Evolutionary conservation across 2,888 invertebrate genomes (phyloP).

Genomic region (Spodoptera littoralis): DNA sequence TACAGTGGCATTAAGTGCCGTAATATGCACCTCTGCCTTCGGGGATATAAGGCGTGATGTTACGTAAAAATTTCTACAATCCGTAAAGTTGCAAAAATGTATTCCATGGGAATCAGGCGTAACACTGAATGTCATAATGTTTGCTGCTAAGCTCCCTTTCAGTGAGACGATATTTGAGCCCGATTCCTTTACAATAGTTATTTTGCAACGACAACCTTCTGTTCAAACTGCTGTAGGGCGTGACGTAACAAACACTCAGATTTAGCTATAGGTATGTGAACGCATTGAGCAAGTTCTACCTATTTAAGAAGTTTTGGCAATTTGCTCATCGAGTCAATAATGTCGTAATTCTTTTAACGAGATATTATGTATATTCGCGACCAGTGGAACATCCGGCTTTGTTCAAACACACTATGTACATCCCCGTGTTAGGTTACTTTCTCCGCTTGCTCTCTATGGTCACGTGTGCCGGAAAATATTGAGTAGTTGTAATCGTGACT

Average conservation of each 20-base stretch:
- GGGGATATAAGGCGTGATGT: background rate
- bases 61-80: too few species aligned
- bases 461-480: conserved; percentile 21
- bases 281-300: conserved; percentile 19
- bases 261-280: conserved; percentile 37
- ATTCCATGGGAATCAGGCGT: too few species aligned
- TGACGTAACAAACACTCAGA: conserved; percentile 28
- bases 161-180: conserved; percentile 13
- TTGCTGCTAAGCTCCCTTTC: conserved; percentile 4
- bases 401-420: conserved; percentile 8
- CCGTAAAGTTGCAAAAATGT: too few species aligned
- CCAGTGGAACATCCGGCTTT: conserved; percentile 33
- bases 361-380: conserved; percentile 16
- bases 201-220: conserved; percentile 36
- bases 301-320: conserved; percentile 36
- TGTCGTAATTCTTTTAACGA: conserved; percentile 33
- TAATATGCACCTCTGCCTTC: too few species aligned
- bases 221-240: conserved; percentile 21
- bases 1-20: too few species aligned
- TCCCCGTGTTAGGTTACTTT: conserved; percentile 13
- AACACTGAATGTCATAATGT: too few species aligned
- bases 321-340: conserved; percentile 34
- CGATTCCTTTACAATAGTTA: conserved; percentile 11
- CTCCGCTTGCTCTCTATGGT: conserved; percentile 15
- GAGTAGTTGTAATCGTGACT: conserved; percentile 32